Evolutionary conservation across 2,113 vertebrate species (phyloP), one percentile per base, ranked within the genome.

Genomic region (Myodes glareolus): DNA sequence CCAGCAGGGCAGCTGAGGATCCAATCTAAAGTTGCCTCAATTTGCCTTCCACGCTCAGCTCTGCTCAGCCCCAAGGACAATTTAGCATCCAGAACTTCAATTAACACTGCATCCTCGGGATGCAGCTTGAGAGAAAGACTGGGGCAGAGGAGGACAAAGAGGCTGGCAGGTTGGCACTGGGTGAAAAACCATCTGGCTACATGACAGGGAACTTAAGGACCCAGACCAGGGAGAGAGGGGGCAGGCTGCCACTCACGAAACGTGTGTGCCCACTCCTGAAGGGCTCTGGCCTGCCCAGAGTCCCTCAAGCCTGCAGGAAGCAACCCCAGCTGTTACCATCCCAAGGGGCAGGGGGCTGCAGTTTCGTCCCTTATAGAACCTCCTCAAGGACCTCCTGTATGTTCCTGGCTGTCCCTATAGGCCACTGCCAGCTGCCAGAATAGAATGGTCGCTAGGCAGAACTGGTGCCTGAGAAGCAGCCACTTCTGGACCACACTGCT

Each of bases 81-180:
- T 93, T 86, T 96, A 91, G 76, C 91, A 94, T 85, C n/a, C 36
- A 68, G 47, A 76, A 67, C 42, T 91, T 93, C 96, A 90, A 94
- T 94, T 97, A 97, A 75, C 85, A 72, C 31, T 50, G 39, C 65
- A 55, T 78, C 88, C 52, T 94, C 3, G 21, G 94, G 95, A 90
- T 50, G 21, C 17, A 33, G 75, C 21, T 19, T 58, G 36, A 21
- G 47, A 67, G 47, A 95, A 27, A 65, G 77, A 29, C 0, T 47
- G 67, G 47, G 9, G 61, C n/a, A 55, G 88, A 75, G 25, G 50
- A 76, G 65, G 23, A 93, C 85, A 92, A 72, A 47, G 50, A 65
- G 70, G 45, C 80, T 16, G 0, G 47, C 45, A 19, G 1, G 0
- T n/a, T 77, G 88, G 73, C 84, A 77, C n/a, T 58, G 23, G 65